Percentiles rank a stretch among this genome's conserved stretches.
phyloP scores from a whole-genome alignment of 2,797 vertebrate species.

The Melanotaenia maccullochi region DNA sequence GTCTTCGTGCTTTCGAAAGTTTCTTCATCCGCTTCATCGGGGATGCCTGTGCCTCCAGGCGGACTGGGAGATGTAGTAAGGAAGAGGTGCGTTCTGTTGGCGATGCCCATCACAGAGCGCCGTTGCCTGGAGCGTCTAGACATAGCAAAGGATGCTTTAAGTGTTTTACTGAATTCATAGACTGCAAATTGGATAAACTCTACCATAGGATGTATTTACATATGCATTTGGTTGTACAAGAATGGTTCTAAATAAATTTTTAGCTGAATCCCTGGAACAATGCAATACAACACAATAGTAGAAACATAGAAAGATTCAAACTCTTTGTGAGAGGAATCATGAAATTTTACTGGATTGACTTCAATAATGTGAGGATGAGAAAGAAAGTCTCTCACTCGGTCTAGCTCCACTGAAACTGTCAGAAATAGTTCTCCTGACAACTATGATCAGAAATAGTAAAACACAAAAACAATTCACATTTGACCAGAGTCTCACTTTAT shows the following conservation, averaged over 20 bases:
- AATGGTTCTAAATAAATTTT: not conserved
- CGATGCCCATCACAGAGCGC: conserved; percentile 83
- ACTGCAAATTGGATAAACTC: not conserved
- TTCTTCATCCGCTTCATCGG: conserved; percentile 63
- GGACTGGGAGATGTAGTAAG: conserved; percentile 73
- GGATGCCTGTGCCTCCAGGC: conserved; percentile 55
- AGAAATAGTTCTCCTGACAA: not conserved
- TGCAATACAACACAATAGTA: not conserved
- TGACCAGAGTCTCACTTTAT: conserved; percentile 72
- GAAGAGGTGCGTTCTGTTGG: conserved; percentile 81
- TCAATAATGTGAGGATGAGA: not conserved
- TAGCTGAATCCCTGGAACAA: not conserved
- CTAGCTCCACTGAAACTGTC: not conserved
- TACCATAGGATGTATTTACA: not conserved
- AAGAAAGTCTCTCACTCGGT: conserved; percentile 6
- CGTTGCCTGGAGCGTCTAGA: conserved; percentile 86
- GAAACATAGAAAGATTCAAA: not conserved
- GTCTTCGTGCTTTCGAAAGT: conserved; percentile 75
- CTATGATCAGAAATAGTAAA: not conserved
- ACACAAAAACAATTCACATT: not conserved
- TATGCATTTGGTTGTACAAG: too few species aligned
- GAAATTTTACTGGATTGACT: not conserved
- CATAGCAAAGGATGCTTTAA: not conserved
- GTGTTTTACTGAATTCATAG: too few species aligned
- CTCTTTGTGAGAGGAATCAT: not conserved